phyloP scores from a whole-genome alignment of 2,888 invertebrate genomes.

The Pachliopta kotzebuea region DNA sequence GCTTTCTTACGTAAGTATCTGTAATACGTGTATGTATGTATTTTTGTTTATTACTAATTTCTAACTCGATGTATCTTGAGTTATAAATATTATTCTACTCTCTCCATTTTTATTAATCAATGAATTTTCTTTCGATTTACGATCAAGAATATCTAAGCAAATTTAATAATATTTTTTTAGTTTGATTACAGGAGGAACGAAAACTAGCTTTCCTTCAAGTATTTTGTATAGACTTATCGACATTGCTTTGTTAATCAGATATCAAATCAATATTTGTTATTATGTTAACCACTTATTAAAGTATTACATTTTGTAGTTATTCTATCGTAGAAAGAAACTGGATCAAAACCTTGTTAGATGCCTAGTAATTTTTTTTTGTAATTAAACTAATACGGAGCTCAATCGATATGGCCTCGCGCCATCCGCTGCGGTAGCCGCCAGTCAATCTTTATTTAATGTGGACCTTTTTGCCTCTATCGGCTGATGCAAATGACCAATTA shows the following conservation, averaged over 20 bases:
- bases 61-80: too few relatives aligned
- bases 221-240: too few relatives aligned
- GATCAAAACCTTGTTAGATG: not conserved
- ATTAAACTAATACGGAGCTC: slow-evolving; percentile 60
- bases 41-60: not conserved
- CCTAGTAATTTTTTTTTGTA: slow-evolving; percentile 44
- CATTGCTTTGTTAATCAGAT: too few relatives aligned
- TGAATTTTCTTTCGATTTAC: too few relatives aligned
- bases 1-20: not conserved
- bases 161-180: too few relatives aligned
- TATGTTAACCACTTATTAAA: too few relatives aligned
- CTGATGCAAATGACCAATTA: slow-evolving; percentile 34
- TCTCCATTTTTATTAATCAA: too few relatives aligned
- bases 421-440: slow-evolving; percentile 41
- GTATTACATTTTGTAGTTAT: not conserved
- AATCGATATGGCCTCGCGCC: slow-evolving; percentile 58
- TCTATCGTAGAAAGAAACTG: not conserved
- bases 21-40: not conserved
- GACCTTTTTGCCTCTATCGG: slow-evolving; percentile 52
- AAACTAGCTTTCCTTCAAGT: too few relatives aligned
- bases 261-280: too few relatives aligned
- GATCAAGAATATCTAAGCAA: too few relatives aligned
- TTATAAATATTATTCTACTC: too few relatives aligned
- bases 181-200: too few relatives aligned
- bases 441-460: slow-evolving; percentile 73